phyloP scores from a whole-genome alignment of 2,113 vertebrate genomes.

The Dicentrarchus labrax region DNA sequence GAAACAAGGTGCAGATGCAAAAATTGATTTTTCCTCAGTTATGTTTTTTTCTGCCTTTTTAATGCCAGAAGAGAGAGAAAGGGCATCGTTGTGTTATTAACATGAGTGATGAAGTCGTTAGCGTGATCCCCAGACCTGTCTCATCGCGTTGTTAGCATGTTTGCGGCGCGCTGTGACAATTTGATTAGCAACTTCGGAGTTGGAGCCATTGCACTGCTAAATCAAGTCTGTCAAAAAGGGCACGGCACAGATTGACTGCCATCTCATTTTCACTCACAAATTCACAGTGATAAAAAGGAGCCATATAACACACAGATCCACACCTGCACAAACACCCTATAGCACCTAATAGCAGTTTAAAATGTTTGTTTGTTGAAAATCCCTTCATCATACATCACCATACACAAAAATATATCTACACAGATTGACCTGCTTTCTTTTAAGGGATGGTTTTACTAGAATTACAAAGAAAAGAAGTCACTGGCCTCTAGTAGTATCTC shows the following conservation, averaged over 20 bases:
- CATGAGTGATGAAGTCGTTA: slow-evolving; percentile 77
- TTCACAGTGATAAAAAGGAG: slow-evolving; percentile 29
- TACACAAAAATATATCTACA: background rate
- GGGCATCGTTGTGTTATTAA: slow-evolving; percentile 54
- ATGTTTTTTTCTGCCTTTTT: slow-evolving; percentile 38
- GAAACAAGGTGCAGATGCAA: slow-evolving; percentile 62
- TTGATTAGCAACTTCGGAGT: slow-evolving; percentile 70
- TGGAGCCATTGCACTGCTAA: slow-evolving; percentile 53
- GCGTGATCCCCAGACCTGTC: slow-evolving; percentile 57
- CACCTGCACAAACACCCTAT: slow-evolving; percentile 13
- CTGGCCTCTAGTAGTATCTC: background rate
- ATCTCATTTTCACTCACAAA: slow-evolving; percentile 49
- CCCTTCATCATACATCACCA: too few relatives aligned
- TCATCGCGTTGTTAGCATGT: slow-evolving; percentile 70
- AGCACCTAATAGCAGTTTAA: background rate
- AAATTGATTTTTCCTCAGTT: slow-evolving; percentile 62
- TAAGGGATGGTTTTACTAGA: background rate
- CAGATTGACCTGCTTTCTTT: slow-evolving; percentile 11
- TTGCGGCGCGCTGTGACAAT: slow-evolving; percentile 66
- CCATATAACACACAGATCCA: background rate
- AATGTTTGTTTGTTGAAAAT: slow-evolving; percentile 1
- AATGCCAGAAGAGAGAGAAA: slow-evolving; percentile 49
- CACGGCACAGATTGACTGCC: slow-evolving; percentile 43
- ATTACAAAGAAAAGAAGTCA: background rate
- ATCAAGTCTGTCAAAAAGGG: slow-evolving; percentile 69